A percentile compares a stretch with the other conserved stretches of the same genome.
Conservation (phyloP, 2,797 vertebrate genomes). For the Salarias fasciatus region DNA sequence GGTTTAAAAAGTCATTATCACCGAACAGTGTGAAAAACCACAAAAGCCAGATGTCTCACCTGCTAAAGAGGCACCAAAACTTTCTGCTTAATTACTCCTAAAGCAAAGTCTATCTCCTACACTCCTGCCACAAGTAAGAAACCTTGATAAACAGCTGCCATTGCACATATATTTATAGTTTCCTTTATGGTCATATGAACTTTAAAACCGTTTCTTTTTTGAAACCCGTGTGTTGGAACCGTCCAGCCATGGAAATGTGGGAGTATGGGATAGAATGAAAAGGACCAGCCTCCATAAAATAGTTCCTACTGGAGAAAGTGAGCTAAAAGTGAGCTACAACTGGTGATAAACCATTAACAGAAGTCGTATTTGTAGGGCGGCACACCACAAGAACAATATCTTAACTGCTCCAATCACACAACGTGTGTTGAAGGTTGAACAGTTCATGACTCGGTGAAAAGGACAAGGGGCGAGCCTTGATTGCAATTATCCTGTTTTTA, state of each 20-base stretch:
- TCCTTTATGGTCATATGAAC: slow-evolving; percentile 83
- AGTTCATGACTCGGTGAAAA: slow-evolving; percentile 60
- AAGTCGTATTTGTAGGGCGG: slow-evolving; percentile 11
- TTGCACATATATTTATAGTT: slow-evolving; percentile 85
- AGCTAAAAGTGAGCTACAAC: slow-evolving; percentile 33
- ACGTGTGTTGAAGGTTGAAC: slow-evolving; percentile 26
- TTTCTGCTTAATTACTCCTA: slow-evolving; percentile 74
- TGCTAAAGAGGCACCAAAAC: slow-evolving; percentile 48
- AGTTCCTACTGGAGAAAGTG: slow-evolving; percentile 23
- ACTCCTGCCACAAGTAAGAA: slow-evolving; percentile 62
- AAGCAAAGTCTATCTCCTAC: slow-evolving; percentile 49
- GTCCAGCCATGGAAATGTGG: slow-evolving; percentile 52
- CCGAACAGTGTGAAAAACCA: slow-evolving; percentile 76
- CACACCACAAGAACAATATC: slow-evolving; percentile 11
- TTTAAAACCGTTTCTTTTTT: slow-evolving; percentile 80
- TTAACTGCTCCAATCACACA: slow-evolving; percentile 35
- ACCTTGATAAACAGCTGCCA: slow-evolving; percentile 82
- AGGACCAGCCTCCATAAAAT: slow-evolving; percentile 41
- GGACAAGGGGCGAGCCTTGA: slow-evolving; percentile 65
- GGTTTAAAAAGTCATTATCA: slow-evolving; percentile 80
- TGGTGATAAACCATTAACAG: slow-evolving; percentile 26
- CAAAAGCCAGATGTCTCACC: slow-evolving; percentile 68
- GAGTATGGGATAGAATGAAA: slow-evolving; percentile 72
- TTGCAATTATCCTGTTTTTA: slow-evolving; percentile 46
- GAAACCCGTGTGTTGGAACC: slow-evolving; percentile 73